Percentiles rank a stretch among this genome's conserved stretches.
Conservation (phyloP, 2,888 invertebrate genomes). For the Teleogryllus oceanicus region DNA sequence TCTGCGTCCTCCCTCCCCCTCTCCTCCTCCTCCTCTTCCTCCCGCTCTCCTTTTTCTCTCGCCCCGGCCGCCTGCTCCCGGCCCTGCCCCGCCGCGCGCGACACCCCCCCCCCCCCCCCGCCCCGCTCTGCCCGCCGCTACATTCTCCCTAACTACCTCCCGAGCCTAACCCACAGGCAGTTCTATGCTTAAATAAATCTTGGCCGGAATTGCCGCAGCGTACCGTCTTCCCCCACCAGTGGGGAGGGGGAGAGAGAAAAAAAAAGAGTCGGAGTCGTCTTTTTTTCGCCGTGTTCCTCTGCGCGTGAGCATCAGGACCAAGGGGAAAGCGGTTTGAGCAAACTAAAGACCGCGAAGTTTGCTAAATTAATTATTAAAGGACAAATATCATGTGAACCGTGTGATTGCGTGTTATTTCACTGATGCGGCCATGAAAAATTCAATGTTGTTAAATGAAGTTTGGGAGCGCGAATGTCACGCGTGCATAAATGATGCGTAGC, state of each 20-base stretch:
- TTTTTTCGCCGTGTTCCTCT: background rate
- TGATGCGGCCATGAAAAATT: background rate
- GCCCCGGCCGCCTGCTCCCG: too few species aligned
- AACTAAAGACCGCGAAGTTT: background rate
- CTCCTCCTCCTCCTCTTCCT: background rate
- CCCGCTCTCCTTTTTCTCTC: background rate
- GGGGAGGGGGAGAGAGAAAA: background rate
- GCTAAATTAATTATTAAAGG: conserved; percentile 3
- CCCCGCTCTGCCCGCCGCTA: background rate
- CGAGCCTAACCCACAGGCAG: conserved; percentile 18
- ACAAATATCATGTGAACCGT: background rate
- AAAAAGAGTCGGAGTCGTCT: background rate
- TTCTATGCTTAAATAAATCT: conserved; percentile 18
- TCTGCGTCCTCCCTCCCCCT: background rate
- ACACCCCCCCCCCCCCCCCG: background rate
- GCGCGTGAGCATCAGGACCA: background rate
- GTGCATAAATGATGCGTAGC: too few species aligned
- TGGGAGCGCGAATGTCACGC: background rate
- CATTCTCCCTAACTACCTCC: conserved; percentile 12
- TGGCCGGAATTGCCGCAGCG: conserved; percentile 7
- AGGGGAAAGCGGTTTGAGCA: background rate
- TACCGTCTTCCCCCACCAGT: conserved; percentile 4
- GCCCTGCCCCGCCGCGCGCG: background rate
- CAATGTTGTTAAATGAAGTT: background rate
- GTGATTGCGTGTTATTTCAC: background rate